These are phyloP conservation scores for Stictocephala bisonia DNA, from an alignment of 2,888 invertebrate species.

Conservation along the genomic window DNA sequence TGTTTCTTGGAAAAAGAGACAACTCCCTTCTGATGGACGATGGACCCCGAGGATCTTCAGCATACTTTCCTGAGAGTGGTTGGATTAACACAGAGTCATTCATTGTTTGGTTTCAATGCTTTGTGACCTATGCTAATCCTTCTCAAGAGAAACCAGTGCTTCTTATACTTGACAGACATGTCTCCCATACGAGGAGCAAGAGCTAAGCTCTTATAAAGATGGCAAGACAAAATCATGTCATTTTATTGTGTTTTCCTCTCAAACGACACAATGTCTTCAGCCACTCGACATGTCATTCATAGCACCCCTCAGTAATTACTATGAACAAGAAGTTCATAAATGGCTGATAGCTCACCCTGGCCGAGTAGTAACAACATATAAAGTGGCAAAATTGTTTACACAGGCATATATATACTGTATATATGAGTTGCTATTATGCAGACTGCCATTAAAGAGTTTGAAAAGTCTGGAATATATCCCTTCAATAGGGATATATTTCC, in stretches of 20 bases:
- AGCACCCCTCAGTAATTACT: constrained; percentile 57
- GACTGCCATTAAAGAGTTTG: constrained; percentile 59
- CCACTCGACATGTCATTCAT: constrained; percentile 55
- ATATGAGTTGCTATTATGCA: constrained; percentile 55
- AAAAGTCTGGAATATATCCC: constrained; percentile 58
- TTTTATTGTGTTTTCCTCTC: constrained; percentile 44
- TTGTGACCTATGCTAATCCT: constrained; percentile 41
- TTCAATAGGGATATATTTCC: constrained; percentile 59
- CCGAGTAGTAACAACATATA: constrained; percentile 55
- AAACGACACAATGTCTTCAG: constrained; percentile 36
- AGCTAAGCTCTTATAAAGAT: constrained; percentile 33
- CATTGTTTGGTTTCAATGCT: constrained; percentile 51
- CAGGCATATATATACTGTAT: constrained; percentile 54
- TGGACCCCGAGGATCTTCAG: constrained; percentile 51
- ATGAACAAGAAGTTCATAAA: constrained; percentile 54
- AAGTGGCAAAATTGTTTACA: constrained; percentile 51
- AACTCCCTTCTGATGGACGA: constrained; percentile 50
- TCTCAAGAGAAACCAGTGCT: constrained; percentile 19
- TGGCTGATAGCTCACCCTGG: constrained; percentile 57
- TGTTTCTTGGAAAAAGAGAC: constrained; percentile 45
- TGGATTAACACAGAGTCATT: constrained; percentile 54
- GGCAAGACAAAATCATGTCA: constrained; percentile 39
- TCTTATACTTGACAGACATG: constrained; percentile 45
- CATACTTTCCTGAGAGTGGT: constrained; percentile 49
- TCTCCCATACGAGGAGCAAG: constrained; percentile 45